A percentile compares a stretch with the other conserved stretches of the same genome.
These are phyloP conservation scores for Acomys russatus DNA, from an alignment of 2,797 vertebrate species.

Conservation along the genomic window DNA sequence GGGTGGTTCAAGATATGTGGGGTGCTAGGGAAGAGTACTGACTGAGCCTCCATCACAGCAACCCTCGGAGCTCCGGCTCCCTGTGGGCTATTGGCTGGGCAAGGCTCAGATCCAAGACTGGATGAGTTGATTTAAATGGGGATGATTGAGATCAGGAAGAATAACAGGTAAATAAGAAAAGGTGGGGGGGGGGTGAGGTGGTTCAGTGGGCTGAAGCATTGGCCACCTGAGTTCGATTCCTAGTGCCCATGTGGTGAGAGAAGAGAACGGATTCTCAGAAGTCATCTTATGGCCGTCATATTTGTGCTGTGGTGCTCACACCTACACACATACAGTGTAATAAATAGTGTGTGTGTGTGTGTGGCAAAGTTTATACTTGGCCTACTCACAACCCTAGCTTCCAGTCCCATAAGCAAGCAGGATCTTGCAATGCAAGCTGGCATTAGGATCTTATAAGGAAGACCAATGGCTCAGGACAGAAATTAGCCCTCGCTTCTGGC, in stretches of 20 bases:
- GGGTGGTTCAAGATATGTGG: neutral
- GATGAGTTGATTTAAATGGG: slow-evolving; percentile 6
- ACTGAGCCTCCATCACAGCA: neutral
- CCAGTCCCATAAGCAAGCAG: neutral
- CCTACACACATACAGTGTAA: neutral
- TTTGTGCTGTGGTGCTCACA: neutral
- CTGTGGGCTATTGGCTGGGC: neutral
- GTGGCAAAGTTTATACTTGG: no score
- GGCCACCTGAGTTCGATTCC: neutral
- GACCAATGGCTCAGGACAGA: neutral
- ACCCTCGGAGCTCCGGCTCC: neutral
- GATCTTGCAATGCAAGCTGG: no score
- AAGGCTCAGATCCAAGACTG: neutral
- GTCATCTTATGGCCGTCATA: neutral
- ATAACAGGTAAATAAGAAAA: neutral
- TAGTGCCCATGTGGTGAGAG: neutral
- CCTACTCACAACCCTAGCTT: neutral
- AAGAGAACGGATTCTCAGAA: neutral
- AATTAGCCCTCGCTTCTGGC: neutral
- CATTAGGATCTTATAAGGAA: neutral
- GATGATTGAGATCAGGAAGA: neutral
- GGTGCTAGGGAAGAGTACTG: neutral
- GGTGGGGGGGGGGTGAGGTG: no score
- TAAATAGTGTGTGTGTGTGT: neutral
- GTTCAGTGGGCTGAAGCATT: neutral